phyloP scores from a whole-genome alignment of 2,888 invertebrate genomes.

The Drosophila fungiperda region DNA sequence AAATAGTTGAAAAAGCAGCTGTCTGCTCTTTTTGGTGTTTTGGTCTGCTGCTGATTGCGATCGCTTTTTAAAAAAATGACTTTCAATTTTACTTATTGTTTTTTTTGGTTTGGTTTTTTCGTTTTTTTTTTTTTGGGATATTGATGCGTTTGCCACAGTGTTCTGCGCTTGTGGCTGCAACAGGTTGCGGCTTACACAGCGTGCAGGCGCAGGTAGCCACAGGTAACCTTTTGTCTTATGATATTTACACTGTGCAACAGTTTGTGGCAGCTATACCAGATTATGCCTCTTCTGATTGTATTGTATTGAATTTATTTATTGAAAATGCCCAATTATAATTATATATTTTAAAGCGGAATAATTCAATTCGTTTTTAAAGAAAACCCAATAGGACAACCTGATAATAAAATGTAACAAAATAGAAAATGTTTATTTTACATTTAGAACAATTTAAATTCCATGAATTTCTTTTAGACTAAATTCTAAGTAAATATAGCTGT shows the following conservation, averaged over 20 bases:
- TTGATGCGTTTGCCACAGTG: constrained; percentile 24
- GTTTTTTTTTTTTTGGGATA: background rate
- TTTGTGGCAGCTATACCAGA: background rate
- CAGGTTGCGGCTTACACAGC: constrained; percentile 41
- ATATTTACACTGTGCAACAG: constrained; percentile 31
- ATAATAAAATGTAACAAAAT: background rate
- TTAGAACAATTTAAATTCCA: background rate
- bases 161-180: constrained; percentile 44
- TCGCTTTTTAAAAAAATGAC: constrained; percentile 59
- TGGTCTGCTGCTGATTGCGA: constrained; percentile 42
- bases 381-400: background rate
- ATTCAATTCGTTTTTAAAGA: background rate
- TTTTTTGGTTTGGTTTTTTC: background rate
- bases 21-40: constrained; percentile 17
- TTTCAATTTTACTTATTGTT: constrained; percentile 56
- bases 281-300: background rate
- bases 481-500: background rate
- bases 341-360: background rate
- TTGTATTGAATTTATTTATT: background rate
- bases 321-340: background rate
- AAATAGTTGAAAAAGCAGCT: constrained; percentile 21
- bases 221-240: constrained; percentile 5
- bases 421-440: background rate
- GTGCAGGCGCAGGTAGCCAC: constrained; percentile 25
- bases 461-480: background rate